Base-by-base conservation (phyloP, 2,888 invertebrate species). In the Spatulosminthurus flaviceps region DNA sequence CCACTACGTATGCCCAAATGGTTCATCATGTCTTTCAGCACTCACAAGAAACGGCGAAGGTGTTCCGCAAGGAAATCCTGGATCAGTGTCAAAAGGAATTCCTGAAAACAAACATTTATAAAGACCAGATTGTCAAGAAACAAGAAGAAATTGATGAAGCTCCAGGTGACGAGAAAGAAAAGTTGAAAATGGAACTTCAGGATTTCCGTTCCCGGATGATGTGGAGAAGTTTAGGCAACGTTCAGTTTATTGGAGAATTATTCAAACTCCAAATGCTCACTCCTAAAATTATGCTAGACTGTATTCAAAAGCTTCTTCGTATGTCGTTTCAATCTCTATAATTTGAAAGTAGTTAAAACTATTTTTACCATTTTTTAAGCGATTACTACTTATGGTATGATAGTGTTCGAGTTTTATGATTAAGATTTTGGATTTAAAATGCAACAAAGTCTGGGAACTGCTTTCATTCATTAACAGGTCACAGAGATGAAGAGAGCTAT, bases 181-280 rank as follows among this genome's bases (percentile, higher is more conserved):
- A 4, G 1, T 24, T 64, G 1, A 64, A n/a, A 4, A 5, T 71
- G 16, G 64, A 72, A 21, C 28, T 78, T 7, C 42, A 78, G 24
- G 72, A 64, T 5, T 71, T 60, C 16, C 24, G 42, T 13, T n/a
- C 41, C 64, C 34, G 66, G 26, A 78, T 74, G 41, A 79, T 84
- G 66, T 73, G 83, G 71, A 75, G 84, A 73, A 83, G 83, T 34
- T 79, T 84, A 21, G 85, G 85, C 34, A 85, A 84, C 74, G 83
- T 85, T 21, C 78, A 90, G 83, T 92, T 92, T 87, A 90, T 92
- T 87, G 93, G 97, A 85, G 98, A 98, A 89, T 90, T 98, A 69
- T 98, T 94, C 88, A 97, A 96, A 88, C 91, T 95, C 86, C 91
- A 92, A 83, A 95, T 97, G 94, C 89, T 98, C 81, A 95, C 94